These are phyloP conservation scores for Sebastes trivittatus DNA, from an alignment of 2,797 vertebrate genomes.

Conservation along the genomic window DNA sequence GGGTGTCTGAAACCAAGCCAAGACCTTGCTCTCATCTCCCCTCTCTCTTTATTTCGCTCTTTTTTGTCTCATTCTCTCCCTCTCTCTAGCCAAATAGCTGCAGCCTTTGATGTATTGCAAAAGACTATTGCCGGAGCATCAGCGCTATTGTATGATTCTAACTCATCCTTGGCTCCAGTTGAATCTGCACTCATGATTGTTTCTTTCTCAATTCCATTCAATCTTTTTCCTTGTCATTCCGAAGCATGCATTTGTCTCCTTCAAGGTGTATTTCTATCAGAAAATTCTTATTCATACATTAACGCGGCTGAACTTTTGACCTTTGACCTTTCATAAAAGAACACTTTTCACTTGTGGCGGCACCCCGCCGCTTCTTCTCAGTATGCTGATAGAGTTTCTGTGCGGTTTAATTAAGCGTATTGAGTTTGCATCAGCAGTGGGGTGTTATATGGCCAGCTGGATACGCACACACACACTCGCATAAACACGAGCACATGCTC, in stretches of 20 bases:
- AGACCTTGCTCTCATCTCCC: slow-evolving; percentile 55
- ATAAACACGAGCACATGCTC: slow-evolving; percentile 3
- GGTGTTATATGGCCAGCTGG: slow-evolving; percentile 76
- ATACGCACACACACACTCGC: slow-evolving; percentile 46
- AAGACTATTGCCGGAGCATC: slow-evolving; percentile 56
- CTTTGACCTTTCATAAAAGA: slow-evolving; percentile 49
- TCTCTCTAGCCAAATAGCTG: slow-evolving; percentile 44
- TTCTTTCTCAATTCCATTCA: slow-evolving; percentile 35
- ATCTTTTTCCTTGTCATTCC: slow-evolving; percentile 9
- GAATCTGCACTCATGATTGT: slow-evolving; percentile 32
- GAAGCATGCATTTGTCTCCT: not conserved
- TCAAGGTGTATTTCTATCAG: slow-evolving; percentile 3
- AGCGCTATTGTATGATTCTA: slow-evolving; percentile 50
- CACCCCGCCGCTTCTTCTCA: slow-evolving; percentile 48
- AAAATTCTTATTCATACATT: not conserved
- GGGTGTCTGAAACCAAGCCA: slow-evolving; percentile 68
- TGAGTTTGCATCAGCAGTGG: slow-evolving; percentile 79
- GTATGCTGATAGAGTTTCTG: slow-evolving; percentile 73
- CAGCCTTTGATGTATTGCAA: slow-evolving; percentile 64
- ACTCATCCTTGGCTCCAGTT: slow-evolving; percentile 37
- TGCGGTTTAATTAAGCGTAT: slow-evolving; percentile 84
- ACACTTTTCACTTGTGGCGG: slow-evolving; percentile 36
- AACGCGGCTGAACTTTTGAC: slow-evolving; percentile 7
- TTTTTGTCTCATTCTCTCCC: slow-evolving; percentile 36
- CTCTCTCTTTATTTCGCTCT: slow-evolving; percentile 54